Evolutionary conservation across 2,113 vertebrate species (phyloP).

Genomic region (Blennius ocellaris): DNA sequence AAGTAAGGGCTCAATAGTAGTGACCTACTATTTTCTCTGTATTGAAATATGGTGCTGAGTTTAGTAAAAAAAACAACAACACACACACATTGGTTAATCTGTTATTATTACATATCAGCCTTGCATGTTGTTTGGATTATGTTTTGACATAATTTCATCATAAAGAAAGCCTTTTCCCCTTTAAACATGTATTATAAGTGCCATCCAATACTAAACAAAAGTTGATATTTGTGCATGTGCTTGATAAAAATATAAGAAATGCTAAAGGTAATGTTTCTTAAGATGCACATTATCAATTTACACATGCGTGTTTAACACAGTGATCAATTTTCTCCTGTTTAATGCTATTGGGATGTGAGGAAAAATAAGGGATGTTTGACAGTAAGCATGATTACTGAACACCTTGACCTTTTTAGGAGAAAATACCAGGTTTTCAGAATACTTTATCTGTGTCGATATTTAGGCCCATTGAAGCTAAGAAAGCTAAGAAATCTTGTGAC

Average conservation of each 20-base stretch:
- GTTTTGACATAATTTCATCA: constrained; percentile 1
- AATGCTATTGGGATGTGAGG: constrained; percentile 11
- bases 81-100: neutral
- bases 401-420: constrained; percentile 8
- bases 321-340: neutral
- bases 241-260: constrained; percentile 3
- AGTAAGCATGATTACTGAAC: constrained; percentile 23
- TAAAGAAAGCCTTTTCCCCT: neutral
- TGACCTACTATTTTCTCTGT: neutral
- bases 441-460: no score
- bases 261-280: constrained; percentile 4
- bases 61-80: no score
- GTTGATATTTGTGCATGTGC: neutral
- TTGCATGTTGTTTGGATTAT: neutral
- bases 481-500: constrained; percentile 20
- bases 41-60: neutral
- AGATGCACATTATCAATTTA: neutral
- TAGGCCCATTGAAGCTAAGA: no score
- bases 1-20: neutral
- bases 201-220: constrained; percentile 5
- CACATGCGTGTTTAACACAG: constrained; percentile 6
- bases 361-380: constrained; percentile 29
- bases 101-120: neutral
- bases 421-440: constrained; percentile 7
- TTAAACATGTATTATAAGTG: neutral